Conservation (phyloP, 2,797 vertebrate genomes). For the Manis crassicaudata region DNA sequence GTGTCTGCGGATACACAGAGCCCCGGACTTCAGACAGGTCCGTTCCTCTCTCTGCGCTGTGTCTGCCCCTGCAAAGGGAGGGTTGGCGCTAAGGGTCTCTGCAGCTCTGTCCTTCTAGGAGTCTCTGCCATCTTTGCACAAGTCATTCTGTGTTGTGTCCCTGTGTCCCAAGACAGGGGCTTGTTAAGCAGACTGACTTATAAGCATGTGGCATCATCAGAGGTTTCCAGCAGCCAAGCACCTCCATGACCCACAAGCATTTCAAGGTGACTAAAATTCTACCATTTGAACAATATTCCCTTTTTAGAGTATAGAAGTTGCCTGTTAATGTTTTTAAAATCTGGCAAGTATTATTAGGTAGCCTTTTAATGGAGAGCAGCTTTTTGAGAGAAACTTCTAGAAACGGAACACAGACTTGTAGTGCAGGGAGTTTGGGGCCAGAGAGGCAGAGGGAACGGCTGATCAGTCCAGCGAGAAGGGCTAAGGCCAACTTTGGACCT, state of each 20-base stretch:
- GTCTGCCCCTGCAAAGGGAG: neutral
- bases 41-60: neutral
- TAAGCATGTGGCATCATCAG: neutral
- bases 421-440: neutral
- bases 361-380: neutral
- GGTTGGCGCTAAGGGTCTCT: neutral
- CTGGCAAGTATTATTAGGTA: neutral
- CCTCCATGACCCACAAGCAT: neutral
- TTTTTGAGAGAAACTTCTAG: constrained; percentile 26
- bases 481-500: neutral
- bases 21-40: neutral
- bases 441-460: neutral
- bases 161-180: neutral
- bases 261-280: neutral
- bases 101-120: neutral
- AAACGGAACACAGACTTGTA: neutral
- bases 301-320: neutral
- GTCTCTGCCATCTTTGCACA: neutral
- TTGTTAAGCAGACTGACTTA: neutral
- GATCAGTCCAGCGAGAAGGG: neutral
- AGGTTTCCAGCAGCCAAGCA: no score
- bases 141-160: neutral
- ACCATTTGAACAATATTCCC: neutral
- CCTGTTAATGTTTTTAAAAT: neutral
- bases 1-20: neutral